Conservation (phyloP, 2,113 vertebrate species). For the Xenopus tropicalis region UCB_Xtro_10.0 CM004450.2:9518501-9519000, state of each 20-base stretch:
- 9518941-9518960: too few relatives aligned
- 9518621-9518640: background rate
- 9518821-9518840: too few relatives aligned
- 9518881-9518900: too few relatives aligned
- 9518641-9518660: background rate
- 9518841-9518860: too few relatives aligned
- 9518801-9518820: too few relatives aligned
- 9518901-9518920: too few relatives aligned
- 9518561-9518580: background rate
- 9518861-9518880: too few relatives aligned
- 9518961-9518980: too few relatives aligned
- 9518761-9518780: too few relatives aligned
- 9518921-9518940: too few relatives aligned
- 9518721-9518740: background rate
- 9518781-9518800: too few relatives aligned
- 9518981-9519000: too few relatives aligned
- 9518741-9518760: background rate
- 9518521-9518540: background rate
- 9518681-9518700: slow-evolving; percentile 5
- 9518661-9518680: slow-evolving; percentile 6
- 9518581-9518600: slow-evolving; percentile 6
- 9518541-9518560: background rate
- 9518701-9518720: background rate
- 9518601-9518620: background rate
- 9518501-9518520: background rate